Percentiles rank a stretch among this genome's conserved stretches.
These are phyloP conservation scores for Oryctolagus cuniculus DNA, from an alignment of 2,113 vertebrate genomes.

Conservation along the genomic window mOryCun1.1 NC_091437.1:39649001-39649500, in stretches of 20 bases:
- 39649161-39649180: not conserved
- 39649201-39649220: not conserved
- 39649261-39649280: not conserved
- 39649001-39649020: not conserved
- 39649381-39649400: not conserved
- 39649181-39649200: not conserved
- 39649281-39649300: not conserved
- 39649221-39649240: not conserved
- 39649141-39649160: not conserved
- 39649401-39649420: not conserved
- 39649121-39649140: not conserved
- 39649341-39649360: not conserved
- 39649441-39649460: not conserved
- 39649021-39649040: constrained; percentile 9
- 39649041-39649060: not conserved
- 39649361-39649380: not conserved
- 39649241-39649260: not conserved
- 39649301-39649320: not conserved
- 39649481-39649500: not conserved
- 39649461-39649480: not conserved
- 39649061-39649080: not conserved
- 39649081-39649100: not conserved
- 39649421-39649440: not conserved
- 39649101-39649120: not conserved
- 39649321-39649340: not conserved